Base-by-base conservation (phyloP, 2,113 vertebrate species). In the Peromyscus polionotus region DNA sequence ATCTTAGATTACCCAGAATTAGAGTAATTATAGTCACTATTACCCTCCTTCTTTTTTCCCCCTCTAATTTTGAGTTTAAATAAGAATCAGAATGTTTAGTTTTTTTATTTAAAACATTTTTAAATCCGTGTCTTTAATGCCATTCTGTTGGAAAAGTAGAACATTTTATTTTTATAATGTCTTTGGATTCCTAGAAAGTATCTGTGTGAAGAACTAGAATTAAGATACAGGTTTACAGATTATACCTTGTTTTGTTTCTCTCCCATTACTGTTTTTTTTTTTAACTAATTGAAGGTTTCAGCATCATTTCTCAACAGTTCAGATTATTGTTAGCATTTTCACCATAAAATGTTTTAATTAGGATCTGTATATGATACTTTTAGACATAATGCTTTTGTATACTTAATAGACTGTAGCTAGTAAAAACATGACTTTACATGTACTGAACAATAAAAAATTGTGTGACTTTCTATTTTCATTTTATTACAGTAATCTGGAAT, bases 21-120 rank as follows among this genome's bases (percentile, higher is more conserved):
- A 39, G 70, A 65, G 67, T 70, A 36, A 70, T 16, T 68, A 36
- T 36, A 68, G 67, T 31, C 33, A 36, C 33, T 16, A 33, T 20
- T n/a, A 39, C 9, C 9, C 39, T 31, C 9, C 19, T 39, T 19
- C 26, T 77, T 16, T 48, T 77, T 77, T 36, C 2, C 51, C 16
- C 33, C 8, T 11, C 13, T 51, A 42, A 45, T 16, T 80, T 31
- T 80, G 77, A 54, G 31, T 54, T 80, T 80, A 80, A 57, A 7
- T 54, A 51, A 80, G 77, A 80, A 20, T 94, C 54, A 86, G 42
- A 95, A 90, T 88, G 42, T 33, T 94, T 96, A 57, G 88, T 90
- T 77, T n/a, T 57, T 57, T 61, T 70, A 31, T 51, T 42, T 76
- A 54, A 54, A 54, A 54, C 80, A n/a, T 86, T 87, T 96, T 75